phyloP scores from a whole-genome alignment of 2,888 invertebrate species.

The Bombyx huttoni region DNA sequence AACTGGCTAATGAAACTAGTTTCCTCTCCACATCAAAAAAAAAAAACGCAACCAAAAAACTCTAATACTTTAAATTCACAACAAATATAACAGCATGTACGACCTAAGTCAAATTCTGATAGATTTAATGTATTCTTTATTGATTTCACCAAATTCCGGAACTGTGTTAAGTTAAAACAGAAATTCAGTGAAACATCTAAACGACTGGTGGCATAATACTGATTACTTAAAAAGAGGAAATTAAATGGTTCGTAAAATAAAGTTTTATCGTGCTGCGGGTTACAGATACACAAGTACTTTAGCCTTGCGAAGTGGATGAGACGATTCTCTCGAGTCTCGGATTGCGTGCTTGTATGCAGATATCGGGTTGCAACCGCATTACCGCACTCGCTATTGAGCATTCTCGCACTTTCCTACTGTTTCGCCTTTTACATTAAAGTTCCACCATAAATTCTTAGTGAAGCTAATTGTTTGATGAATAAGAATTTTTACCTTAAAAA shows the following conservation, averaged over 20 bases:
- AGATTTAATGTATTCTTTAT: background rate
- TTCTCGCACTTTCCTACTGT: conserved; percentile 2
- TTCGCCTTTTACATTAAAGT: background rate
- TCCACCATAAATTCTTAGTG: too few species aligned
- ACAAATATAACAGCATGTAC: background rate
- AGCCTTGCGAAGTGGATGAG: conserved; percentile 1
- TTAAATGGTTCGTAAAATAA: too few species aligned
- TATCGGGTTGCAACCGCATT: conserved; percentile 24
- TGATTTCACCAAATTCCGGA: too few species aligned
- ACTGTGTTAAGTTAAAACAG: conserved; percentile 8
- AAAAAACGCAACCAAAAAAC: background rate
- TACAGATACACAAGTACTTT: background rate
- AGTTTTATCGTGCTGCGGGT: too few species aligned
- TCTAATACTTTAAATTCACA: background rate
- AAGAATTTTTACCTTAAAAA: too few species aligned
- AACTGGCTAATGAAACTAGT: background rate
- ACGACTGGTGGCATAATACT: background rate
- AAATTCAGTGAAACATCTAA: background rate
- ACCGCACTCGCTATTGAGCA: conserved; percentile 9
- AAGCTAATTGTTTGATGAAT: too few species aligned
- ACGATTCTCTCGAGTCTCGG: conserved; percentile 22
- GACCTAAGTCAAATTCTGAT: background rate
- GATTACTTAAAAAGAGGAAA: too few species aligned
- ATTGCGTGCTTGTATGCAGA: conserved; percentile 18
- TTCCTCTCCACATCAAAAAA: background rate